Base-by-base conservation (phyloP, 1,140 invertebrate species). In the Drosophila pruinosa region DNA sequence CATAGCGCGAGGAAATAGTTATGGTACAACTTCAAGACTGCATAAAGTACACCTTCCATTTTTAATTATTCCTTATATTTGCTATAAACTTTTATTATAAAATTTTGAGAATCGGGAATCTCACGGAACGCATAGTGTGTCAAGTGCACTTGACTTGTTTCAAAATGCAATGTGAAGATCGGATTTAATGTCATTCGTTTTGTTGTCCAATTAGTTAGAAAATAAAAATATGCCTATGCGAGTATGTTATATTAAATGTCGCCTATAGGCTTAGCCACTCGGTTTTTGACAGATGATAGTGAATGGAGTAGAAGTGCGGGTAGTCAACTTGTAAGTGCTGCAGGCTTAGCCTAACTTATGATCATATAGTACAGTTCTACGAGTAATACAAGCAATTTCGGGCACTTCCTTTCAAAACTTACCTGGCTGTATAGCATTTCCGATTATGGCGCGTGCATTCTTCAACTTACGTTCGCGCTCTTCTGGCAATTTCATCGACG, bases 381-480 rank as follows among this genome's bases (percentile, higher is more conserved):
- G 8, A 19, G 8, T n/a, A 50, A 31, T 31, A 52, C 39, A 5
- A 17, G 21, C 43, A 24, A 15, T 41, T 5, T 28, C n/a, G 14
- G 21, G 75, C 75, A 70, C n/a, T 34, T 10, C 1, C 24, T 26
- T 54, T 28, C 36, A 28, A 24, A 17, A 81, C 90, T 91, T 43
- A 91, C 89, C 89, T 79, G 91, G 90, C 61, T 92, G 90, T 61
- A 94, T 92, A 56, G 93, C 93, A 90, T 92, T 94, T 74, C 93
- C 93, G 62, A 94, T 94, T 48, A 94, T 93, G 85, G 92, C 92
- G 53, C 93, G 92, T 8, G 93, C 93, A 75, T 93, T 93, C 75
- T 92, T 92, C 28, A 93, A 90, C 86, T 93, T 92, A 73, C 91
- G 90, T 74, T 93, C 92, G 47, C 92, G 89, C 39, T 91, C 90